Base-by-base conservation (phyloP, 2,888 invertebrate species). In the Thereva nobilitata region DNA sequence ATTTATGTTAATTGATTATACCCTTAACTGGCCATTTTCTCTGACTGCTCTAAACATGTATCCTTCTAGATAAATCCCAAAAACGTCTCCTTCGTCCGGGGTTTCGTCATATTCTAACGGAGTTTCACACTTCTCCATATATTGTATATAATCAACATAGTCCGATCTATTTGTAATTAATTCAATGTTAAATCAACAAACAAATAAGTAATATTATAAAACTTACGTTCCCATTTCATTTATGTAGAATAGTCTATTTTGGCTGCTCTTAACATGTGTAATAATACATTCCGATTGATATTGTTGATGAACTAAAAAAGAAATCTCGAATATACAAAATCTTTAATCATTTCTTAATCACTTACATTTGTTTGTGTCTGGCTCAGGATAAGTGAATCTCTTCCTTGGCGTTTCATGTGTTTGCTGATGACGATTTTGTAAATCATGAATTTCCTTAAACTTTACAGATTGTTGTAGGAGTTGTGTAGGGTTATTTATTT, bases 11-110 rank as follows among this genome's bases (percentile, higher is more conserved):
- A 8, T 8, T 5, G 5, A 1, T 10, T 9, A 23, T 12, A 41
- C 38, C 49, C 10, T 44, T 59, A 68, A 50, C 40, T 49, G 45
- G 35, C 64, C 59, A 49, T 67, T 66, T 52, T 69, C 65, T 63
- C 65, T 57, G 4, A 69, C 67, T 9, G 57, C 67, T 50, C 69
- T 65, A 23, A 69, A 69, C 50, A 69, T 56, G 12, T 69, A 67
- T 34, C 53, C 49, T 45, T 67, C 56, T 12, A 66, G 40, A 41
- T 67, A 41, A 8, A 69, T 10, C 35, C 66, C 67, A 57, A 69
- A 66, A 34, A 69, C 53, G 56, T 66, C 69, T 10, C 69, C 69
- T 40, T 69, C 64, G 5, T 47, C 8, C 5, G 69, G 69, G 47
- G 59, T 10, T 10, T 8, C 6, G 8, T 44, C 12, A 37, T 55